Conservation (phyloP, 2,797 vertebrate species). For the Siniperca obscura region DNA sequence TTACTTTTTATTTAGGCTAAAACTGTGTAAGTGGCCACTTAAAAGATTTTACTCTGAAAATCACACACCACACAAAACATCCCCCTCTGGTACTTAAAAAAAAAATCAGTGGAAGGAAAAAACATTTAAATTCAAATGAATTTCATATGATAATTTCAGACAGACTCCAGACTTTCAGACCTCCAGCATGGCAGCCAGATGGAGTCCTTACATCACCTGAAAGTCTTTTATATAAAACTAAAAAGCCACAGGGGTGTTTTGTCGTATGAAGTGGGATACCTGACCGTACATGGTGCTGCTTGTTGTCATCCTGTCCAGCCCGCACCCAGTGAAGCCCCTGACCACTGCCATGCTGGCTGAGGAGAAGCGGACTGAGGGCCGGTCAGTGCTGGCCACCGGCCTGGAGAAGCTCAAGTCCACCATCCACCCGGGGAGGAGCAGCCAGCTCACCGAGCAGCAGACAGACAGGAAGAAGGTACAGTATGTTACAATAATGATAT, state of each 20-base stretch:
- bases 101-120: background rate
- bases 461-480: conserved; percentile 86
- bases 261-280: background rate
- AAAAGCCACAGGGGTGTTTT: background rate
- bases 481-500: background rate
- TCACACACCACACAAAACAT: background rate
- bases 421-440: conserved; percentile 83
- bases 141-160: background rate
- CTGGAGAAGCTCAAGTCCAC: conserved; percentile 91
- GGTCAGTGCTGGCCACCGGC: conserved; percentile 86
- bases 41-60: conserved; percentile 25
- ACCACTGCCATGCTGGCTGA: conserved; percentile 77
- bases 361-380: conserved; percentile 86
- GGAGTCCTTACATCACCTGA: background rate
- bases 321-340: conserved; percentile 95
- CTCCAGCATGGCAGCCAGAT: conserved; percentile 54
- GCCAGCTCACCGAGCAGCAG: conserved; percentile 80
- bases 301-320: conserved; percentile 79
- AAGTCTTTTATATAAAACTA: background rate
- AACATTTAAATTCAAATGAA: background rate
- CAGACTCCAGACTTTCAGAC: conserved; percentile 13
- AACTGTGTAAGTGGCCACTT: background rate
- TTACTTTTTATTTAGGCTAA: background rate
- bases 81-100: background rate
- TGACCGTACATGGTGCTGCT: conserved; percentile 24